Base-by-base conservation (phyloP, 2,113 vertebrate genomes). In the Ardeotis arabs region DNA sequence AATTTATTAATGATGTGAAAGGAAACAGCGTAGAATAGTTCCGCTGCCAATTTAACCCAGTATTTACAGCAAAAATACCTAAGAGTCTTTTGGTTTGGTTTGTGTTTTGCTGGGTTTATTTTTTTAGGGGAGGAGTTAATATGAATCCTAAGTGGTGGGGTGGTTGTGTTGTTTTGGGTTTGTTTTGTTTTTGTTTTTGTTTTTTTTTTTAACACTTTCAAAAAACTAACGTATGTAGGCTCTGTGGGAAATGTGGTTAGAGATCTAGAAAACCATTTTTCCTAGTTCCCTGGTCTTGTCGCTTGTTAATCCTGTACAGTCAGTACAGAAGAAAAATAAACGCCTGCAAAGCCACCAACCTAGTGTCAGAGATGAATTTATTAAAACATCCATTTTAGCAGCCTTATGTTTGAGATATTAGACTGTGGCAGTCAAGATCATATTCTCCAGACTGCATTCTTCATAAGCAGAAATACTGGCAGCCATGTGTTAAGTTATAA, bases 361-460 rank as follows among this genome's bases (percentile, higher is more conserved):
- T 82, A 4, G 20, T 35, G 58, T 68, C 56, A 33, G 53, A 77
- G 79, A 62, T 1, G 2, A 77, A 72, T 89, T 81, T 68, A 33
- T 74, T 73, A 89, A 93, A 94, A 85, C 35, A 28, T 62, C 84
- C 58, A 28, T 92, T 96, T 90, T 93, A 89, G 86, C 76, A 75
- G 56, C 92, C 75, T 95, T 86, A 1, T 93, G 94, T 84, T 93
- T 64, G 80, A 87, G 89, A 45, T 89, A 52, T 75, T 90, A 72
- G 90, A 23, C 76, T 91, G 86, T 84, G 62, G 73, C 88, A 73
- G 88, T 90, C 39, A 67, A 91, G 89, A 93, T 95, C 96, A 72
- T 93, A 10, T 96, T 96, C 96, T 93, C 77, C 95, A 96, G 95
- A 90, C 96, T 89, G 79, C 96, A 84, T 96, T 96, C 96, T 93